A percentile compares a stretch with the other conserved stretches of the same genome.
Evolutionary conservation across 2,797 vertebrate species (phyloP).

Genomic region (Pantherophis vulpinus): DNA sequence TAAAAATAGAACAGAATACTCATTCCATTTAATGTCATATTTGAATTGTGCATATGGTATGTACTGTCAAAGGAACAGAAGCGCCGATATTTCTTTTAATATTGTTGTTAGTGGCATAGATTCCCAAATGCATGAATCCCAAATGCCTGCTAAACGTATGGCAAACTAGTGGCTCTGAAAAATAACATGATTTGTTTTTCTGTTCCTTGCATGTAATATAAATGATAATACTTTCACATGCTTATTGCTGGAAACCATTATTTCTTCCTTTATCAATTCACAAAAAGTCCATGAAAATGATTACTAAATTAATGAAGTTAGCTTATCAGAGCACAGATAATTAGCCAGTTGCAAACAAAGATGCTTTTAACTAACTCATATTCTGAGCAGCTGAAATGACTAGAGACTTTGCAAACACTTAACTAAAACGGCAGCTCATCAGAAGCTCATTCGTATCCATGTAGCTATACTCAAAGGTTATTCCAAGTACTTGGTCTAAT

Average conservation of each 20-base stretch:
- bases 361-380: neutral
- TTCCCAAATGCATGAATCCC: neutral
- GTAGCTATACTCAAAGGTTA: neutral
- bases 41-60: neutral
- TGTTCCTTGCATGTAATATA: neutral
- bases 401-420: neutral
- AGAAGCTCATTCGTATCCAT: neutral
- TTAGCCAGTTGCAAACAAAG: neutral
- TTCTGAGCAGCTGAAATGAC: neutral
- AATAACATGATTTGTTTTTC: neutral
- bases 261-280: neutral
- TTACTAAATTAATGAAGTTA: neutral
- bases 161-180: neutral
- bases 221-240: neutral
- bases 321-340: neutral
- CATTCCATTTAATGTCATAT: neutral
- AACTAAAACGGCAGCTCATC: neutral
- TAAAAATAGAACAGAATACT: neutral
- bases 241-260: neutral
- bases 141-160: neutral
- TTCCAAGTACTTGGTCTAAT: neutral
- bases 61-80: neutral
- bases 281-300: neutral
- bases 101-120: neutral
- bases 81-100: neutral